Conservation (phyloP, 2,888 invertebrate genomes). For the Limnephilus auricula region DNA sequence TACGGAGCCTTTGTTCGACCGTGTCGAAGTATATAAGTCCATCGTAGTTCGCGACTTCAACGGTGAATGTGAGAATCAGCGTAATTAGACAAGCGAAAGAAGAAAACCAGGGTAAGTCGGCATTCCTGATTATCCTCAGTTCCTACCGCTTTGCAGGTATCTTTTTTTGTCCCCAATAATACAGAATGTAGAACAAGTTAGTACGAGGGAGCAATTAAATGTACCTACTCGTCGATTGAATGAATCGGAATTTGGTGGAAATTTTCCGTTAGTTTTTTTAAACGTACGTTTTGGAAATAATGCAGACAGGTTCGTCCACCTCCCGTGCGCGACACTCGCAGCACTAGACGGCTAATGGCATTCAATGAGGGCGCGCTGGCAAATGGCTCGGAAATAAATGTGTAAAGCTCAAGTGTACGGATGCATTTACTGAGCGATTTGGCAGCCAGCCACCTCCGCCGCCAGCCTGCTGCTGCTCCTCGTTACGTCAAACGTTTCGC, state of each 20-base stretch:
- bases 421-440: slow-evolving; percentile 63
- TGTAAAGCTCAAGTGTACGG: slow-evolving; percentile 61
- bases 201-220: neutral
- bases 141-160: no score
- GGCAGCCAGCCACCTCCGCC: slow-evolving; percentile 58
- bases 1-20: no score
- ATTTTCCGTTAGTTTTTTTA: neutral
- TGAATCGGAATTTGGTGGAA: neutral
- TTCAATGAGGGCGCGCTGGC: slow-evolving; percentile 57
- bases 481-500: slow-evolving; percentile 49
- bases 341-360: slow-evolving; percentile 54
- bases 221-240: neutral
- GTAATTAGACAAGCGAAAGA: no score
- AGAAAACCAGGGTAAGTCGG: no score
- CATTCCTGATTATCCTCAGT: no score
- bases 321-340: neutral
- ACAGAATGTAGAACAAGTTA: neutral
- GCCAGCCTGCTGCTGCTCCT: slow-evolving; percentile 40
- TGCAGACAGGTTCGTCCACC: slow-evolving; percentile 41
- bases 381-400: slow-evolving; percentile 65
- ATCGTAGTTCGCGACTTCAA: no score
- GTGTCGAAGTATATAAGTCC: no score
- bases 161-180: no score
- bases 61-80: no score
- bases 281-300: neutral